These are phyloP conservation scores for Pteronotus mesoamericanus DNA, from an alignment of 2,797 vertebrate species.

Conservation along the genomic window DNA sequence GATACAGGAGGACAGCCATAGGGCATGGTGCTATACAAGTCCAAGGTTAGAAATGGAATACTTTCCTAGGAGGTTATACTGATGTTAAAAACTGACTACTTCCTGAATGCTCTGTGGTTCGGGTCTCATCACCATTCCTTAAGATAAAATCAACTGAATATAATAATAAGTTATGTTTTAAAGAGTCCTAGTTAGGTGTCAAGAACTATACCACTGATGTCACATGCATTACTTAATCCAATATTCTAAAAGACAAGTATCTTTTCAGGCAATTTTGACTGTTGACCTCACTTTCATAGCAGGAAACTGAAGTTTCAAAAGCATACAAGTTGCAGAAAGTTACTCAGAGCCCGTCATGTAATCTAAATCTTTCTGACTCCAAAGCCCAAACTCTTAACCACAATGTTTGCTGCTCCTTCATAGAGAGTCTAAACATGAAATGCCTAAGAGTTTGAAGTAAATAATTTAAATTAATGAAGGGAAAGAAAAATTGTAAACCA, in stretches of 20 bases:
- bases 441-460: slow-evolving; percentile 34
- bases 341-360: not conserved
- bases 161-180: not conserved
- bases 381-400: not conserved
- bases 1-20: not conserved
- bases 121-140: not conserved
- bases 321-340: not conserved
- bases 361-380: not conserved
- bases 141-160: not conserved
- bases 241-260: not conserved
- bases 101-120: not conserved
- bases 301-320: not conserved
- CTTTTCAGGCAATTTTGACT: not conserved
- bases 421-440: slow-evolving; percentile 1
- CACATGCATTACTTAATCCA: not conserved
- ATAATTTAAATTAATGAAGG: slow-evolving; percentile 35
- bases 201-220: not conserved
- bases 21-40: rapidly evolving
- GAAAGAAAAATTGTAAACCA: not conserved
- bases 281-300: not conserved
- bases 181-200: not conserved
- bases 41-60: not conserved
- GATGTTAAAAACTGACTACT: not conserved
- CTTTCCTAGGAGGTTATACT: not conserved
- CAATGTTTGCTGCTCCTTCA: not conserved